Base-by-base conservation (phyloP, 2,797 vertebrate species). In the Danio tinwini region DNA sequence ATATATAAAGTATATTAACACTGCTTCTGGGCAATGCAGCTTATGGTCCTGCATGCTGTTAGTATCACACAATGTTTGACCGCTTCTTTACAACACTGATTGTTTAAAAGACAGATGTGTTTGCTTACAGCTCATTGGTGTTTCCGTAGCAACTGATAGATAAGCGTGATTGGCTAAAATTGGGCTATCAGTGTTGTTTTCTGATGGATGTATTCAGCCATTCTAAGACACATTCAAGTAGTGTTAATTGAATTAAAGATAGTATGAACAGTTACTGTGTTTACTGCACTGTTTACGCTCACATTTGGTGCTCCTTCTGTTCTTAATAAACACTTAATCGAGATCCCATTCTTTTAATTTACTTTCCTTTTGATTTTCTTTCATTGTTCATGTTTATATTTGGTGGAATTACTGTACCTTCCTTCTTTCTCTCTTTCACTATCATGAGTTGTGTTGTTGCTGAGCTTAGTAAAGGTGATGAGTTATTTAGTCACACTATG, bases 61-160 rank as follows among this genome's bases (percentile, higher is more conserved):
- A 75, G 50, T 69, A 37, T n/a, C 5, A 9, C 21, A 59, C 39
- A 49, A 45, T 62, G 1, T 47, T 62, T 71, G 58, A 21, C 42
- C 70, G 77, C 74, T 13, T 74, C 69, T 72, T 74, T 40, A 37
- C 21, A 61, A 55, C 3, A 70, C 69, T 77, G 77, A 71, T 74
- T 80, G 73, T 68, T 59, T 77, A 70, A 65, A 39, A 78, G 78
- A 63, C 49, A 47, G 52, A 12, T 59, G 52, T 78, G 78, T 86
- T 86, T 85, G 76, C 79, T n/a, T 50, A 56, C 58, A 65, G 45
- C 39, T 82, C 12, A 80, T 83, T 81, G 73, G 81, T 71, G 81
- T 85, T 81, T 58, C 63, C 64, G 40, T 50, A 63, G 80, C 21
- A 50, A 80, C 80, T 50, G 52, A 71, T 13, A 75, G 69, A 82